Percentiles rank a stretch among this genome's conserved stretches.
Evolutionary conservation across 1,140 invertebrate genomes (phyloP).

Genomic region (Varroa destructor): DNA sequence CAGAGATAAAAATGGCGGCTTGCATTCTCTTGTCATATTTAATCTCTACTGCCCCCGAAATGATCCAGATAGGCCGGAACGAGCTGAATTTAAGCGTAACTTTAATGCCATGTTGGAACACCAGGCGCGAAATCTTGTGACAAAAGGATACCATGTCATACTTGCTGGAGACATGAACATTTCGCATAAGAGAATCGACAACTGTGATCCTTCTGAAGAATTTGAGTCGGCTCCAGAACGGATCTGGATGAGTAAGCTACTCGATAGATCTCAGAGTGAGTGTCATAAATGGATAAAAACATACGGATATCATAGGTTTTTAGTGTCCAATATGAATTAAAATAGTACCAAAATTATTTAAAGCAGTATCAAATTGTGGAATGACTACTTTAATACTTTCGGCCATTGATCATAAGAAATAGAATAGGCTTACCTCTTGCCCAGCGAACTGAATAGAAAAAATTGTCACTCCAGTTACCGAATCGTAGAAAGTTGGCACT

Average conservation of each 20-base stretch:
- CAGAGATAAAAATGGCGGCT: conserved; percentile 34
- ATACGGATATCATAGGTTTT: conserved; percentile 11
- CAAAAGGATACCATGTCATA: conserved; percentile 41
- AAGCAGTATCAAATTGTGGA: conserved; percentile 36
- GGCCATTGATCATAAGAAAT: no score
- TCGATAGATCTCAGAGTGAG: background rate
- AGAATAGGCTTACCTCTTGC: no score
- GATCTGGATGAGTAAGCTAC: conserved; percentile 28
- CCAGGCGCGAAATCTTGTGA: conserved; percentile 41
- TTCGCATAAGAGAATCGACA: conserved; percentile 44
- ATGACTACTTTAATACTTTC: no score
- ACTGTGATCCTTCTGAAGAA: conserved; percentile 42
- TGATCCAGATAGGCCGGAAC: conserved; percentile 43
- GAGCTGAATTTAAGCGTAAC: conserved; percentile 43
- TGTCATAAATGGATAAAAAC: conserved; percentile 15
- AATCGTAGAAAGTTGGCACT: no score
- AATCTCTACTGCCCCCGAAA: conserved; percentile 49
- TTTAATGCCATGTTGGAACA: conserved; percentile 45
- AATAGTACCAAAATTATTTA: conserved; percentile 37
- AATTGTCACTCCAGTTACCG: no score
- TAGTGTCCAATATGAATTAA: conserved; percentile 38
- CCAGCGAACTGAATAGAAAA: no score
- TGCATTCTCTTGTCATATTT: conserved; percentile 41
- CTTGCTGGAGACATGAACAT: conserved; percentile 49
- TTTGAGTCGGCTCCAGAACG: conserved; percentile 13